Evolutionary conservation across 2,888 invertebrate species (phyloP).

Genomic region (Hyles lineata): DNA sequence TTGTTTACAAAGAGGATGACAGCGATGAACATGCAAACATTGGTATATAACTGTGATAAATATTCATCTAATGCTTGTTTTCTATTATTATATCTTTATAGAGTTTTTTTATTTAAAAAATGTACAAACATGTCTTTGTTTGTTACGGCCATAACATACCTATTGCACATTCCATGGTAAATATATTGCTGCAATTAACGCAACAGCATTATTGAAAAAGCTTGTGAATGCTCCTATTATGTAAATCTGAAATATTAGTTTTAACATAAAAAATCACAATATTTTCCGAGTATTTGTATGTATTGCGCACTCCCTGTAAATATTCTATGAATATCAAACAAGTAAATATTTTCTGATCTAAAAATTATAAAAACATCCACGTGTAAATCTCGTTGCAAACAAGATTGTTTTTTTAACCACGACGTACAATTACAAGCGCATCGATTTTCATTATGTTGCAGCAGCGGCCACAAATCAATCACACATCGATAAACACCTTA

Average conservation of each 20-base stretch:
- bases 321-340: too few species aligned
- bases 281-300: conserved; percentile 7
- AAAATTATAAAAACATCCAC: conserved; percentile 31
- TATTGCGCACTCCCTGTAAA: neutral
- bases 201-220: conserved; percentile 2
- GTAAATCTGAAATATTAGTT: conserved; percentile 4
- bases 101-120: conserved; percentile 46
- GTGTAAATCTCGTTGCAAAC: conserved; percentile 35
- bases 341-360: neutral
- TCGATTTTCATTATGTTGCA: conserved; percentile 21
- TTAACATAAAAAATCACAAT: conserved; percentile 3
- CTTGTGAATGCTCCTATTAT: neutral
- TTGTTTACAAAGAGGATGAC: conserved; percentile 28
- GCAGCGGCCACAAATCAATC: conserved; percentile 15
- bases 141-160: conserved; percentile 45
- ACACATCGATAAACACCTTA: conserved; percentile 13
- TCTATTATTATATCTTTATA: conserved; percentile 45
- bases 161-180: conserved; percentile 57
- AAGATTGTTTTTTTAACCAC: conserved; percentile 16
- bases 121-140: conserved; percentile 48
- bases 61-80: conserved; percentile 53
- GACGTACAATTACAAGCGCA: neutral
- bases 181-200: conserved; percentile 40
- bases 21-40: conserved; percentile 45
- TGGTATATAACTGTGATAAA: conserved; percentile 49